Evolutionary conservation across 2,888 invertebrate species (phyloP), one percentile per base, ranked within the genome.

Genomic region (Zaprionus obscuricornis): DNA sequence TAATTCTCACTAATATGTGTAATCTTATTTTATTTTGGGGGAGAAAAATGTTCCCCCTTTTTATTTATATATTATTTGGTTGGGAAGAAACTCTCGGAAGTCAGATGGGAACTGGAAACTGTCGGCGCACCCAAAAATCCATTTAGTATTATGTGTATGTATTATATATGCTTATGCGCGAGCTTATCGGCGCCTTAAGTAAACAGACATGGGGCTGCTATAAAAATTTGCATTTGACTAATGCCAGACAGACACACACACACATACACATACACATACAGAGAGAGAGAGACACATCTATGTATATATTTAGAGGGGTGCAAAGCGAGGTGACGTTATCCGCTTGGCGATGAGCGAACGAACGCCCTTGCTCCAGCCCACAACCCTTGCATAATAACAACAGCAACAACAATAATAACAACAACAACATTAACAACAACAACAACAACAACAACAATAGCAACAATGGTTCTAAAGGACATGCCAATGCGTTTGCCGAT

Each of bases 201-300:
- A 72, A 81, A 84, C 85, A 70, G 84, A 72, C 81, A 66, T 47
- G 37, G 66, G 39, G 26, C 59, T 74, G 83, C 83, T 56, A 85
- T 82, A 78, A 82, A 85, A 79, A 85, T 79, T 79, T 78, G 79
- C 83, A 79, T 79, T 85, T 82, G 72, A 82, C 79, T 85, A 79
- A 85, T 85, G 83, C 79, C 68, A 64, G 36, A 36, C 13, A n/a
- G 17, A 47, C 17, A 45, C 14, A 37, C 29, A 18, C 43, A 20
- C 24, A 36, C 16, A 10, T n/a, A n/a, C n/a, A n/a, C n/a, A n/a
- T n/a, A n/a, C n/a, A n/a, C n/a, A n/a, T n/a, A n/a, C n/a, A n/a
- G n/a, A n/a, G n/a, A 33, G n/a, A 20, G 17, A 22, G 13, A 8
- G 7, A 3, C 6, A 6, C 7, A n/a, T n/a, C n/a, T n/a, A n/a